phyloP scores from a whole-genome alignment of 2,888 invertebrate genomes.

The Teinopalpus imperialis region DNA sequence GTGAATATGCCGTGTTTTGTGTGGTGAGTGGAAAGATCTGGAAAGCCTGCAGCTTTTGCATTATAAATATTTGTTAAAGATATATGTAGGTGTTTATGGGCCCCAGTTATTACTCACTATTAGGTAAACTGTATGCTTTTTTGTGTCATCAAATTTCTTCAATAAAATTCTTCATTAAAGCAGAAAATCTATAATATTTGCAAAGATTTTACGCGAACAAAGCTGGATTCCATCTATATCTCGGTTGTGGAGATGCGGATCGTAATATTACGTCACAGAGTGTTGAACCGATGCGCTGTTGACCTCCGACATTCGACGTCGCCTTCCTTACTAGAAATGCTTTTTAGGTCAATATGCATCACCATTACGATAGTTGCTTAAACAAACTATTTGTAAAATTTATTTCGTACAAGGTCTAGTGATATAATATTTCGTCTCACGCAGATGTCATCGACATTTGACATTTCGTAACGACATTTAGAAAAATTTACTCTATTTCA shows the following conservation, averaged over 20 bases:
- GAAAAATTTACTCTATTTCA: not conserved
- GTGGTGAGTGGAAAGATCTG: too few relatives aligned
- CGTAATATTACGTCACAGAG: conserved; percentile 60
- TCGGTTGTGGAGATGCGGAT: conserved; percentile 36
- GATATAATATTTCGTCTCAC: conserved; percentile 25
- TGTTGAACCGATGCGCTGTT: conserved; percentile 53
- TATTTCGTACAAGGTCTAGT: conserved; percentile 28
- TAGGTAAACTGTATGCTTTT: too few relatives aligned
- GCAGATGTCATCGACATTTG: conserved; percentile 18
- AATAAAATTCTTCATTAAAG: not conserved
- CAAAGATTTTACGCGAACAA: not conserved
- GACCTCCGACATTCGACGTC: conserved; percentile 58
- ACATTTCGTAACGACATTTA: conserved; percentile 5
- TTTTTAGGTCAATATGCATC: conserved; percentile 53
- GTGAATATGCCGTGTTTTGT: too few relatives aligned
- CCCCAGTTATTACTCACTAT: too few relatives aligned
- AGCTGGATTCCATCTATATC: conserved; percentile 8
- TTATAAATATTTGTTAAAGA: too few relatives aligned
- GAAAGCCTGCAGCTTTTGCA: too few relatives aligned
- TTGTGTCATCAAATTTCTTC: too few relatives aligned
- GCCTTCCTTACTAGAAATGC: conserved; percentile 49
- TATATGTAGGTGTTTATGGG: too few relatives aligned
- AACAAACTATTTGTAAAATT: conserved; percentile 22
- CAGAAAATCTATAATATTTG: too few relatives aligned
- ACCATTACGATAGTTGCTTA: conserved; percentile 31